Conservation (phyloP, 2,888 invertebrate genomes). For the Dromius quadrimaculatus region DNA sequence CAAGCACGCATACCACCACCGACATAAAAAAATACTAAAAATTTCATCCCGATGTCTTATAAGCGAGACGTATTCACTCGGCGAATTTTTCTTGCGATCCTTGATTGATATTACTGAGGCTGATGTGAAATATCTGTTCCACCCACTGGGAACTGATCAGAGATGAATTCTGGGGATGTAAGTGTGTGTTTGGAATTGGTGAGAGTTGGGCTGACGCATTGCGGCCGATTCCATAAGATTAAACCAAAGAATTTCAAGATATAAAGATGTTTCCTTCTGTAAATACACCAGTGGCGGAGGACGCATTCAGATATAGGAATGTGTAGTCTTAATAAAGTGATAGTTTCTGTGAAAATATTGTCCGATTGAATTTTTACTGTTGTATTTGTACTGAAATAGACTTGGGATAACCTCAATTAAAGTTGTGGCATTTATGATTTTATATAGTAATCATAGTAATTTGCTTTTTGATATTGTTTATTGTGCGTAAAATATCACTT, state of each 20-base stretch:
- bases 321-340: too few species aligned
- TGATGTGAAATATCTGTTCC: slow-evolving; percentile 41
- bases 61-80: slow-evolving; percentile 2
- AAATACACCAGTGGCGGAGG: neutral
- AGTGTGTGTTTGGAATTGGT: neutral
- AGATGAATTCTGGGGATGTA: neutral
- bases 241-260: slow-evolving; percentile 43
- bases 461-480: too few species aligned
- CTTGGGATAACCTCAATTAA: too few species aligned
- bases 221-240: slow-evolving; percentile 46
- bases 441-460: too few species aligned
- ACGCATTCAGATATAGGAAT: neutral
- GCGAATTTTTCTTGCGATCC: slow-evolving; percentile 9
- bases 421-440: too few species aligned
- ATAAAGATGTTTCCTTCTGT: slow-evolving; percentile 21
- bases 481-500: too few species aligned
- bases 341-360: too few species aligned
- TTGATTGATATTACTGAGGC: slow-evolving; percentile 45
- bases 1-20: slow-evolving; percentile 1
- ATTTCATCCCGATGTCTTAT: slow-evolving; percentile 7
- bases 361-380: too few species aligned
- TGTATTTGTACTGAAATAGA: too few species aligned
- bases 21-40: slow-evolving; percentile 22
- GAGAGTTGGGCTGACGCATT: slow-evolving; percentile 37
- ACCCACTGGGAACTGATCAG: slow-evolving; percentile 9